A percentile compares a stretch with the other conserved stretches of the same genome.
phyloP scores from a whole-genome alignment of 2,888 invertebrate species.

The Hyles lineata region DNA sequence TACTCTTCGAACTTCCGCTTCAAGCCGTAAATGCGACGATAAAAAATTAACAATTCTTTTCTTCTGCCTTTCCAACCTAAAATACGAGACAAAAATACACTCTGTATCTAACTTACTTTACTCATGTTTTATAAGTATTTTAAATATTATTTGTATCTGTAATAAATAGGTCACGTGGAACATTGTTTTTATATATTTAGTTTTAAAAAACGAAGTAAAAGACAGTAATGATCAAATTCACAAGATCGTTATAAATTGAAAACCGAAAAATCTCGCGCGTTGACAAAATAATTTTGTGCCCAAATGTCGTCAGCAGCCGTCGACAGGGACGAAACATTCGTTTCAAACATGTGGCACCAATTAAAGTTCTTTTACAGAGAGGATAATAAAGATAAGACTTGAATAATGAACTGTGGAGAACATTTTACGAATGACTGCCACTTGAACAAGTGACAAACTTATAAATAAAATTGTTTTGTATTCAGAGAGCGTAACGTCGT shows the following conservation, averaged over 20 bases:
- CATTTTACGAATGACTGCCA: constrained; percentile 77
- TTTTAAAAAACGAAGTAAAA: background rate
- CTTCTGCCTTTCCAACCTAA: constrained; percentile 45
- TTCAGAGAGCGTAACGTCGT: background rate
- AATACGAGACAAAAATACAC: background rate
- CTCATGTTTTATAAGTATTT: too few species aligned
- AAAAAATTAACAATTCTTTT: constrained; percentile 71
- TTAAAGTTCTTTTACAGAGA: constrained; percentile 78
- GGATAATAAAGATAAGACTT: constrained; percentile 78
- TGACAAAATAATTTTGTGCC: constrained; percentile 56
- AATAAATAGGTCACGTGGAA: background rate
- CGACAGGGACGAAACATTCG: constrained; percentile 64
- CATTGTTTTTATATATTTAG: too few species aligned
- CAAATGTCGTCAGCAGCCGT: constrained; percentile 64
- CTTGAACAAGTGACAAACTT: constrained; percentile 71
- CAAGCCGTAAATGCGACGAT: constrained; percentile 70
- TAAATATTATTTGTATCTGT: background rate
- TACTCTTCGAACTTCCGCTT: constrained; percentile 77
- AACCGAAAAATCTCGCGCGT: constrained; percentile 43
- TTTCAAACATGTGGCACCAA: constrained; percentile 79
- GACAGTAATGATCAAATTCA: background rate
- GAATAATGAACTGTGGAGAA: constrained; percentile 79
- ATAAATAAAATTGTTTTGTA: constrained; percentile 47
- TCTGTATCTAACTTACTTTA: background rate
- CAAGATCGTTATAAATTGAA: background rate